phyloP scores from a whole-genome alignment of 2,888 invertebrate genomes.

The Ferrisia virgata region DNA sequence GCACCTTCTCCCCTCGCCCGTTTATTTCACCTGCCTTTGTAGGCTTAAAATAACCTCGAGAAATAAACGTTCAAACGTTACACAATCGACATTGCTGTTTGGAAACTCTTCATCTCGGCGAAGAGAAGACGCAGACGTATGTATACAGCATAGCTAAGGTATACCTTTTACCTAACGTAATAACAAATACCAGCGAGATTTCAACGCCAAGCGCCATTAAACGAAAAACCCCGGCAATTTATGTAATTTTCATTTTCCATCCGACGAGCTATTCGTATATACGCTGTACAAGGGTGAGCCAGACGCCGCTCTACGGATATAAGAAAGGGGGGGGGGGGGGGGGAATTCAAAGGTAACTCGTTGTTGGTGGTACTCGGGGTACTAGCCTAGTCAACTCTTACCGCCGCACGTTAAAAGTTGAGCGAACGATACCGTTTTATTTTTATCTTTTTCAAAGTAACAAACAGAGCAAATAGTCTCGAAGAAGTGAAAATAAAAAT shows the following conservation, averaged over 20 bases:
- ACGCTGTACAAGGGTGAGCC: too few relatives aligned
- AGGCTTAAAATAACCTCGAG: not conserved
- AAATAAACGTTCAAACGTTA: not conserved
- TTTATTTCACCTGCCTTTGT: too few relatives aligned
- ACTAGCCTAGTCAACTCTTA: too few relatives aligned
- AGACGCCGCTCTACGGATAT: too few relatives aligned
- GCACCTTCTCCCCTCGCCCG: not conserved
- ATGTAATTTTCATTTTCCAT: not conserved
- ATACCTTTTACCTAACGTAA: too few relatives aligned
- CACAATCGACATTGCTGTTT: not conserved
- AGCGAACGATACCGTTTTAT: not conserved
- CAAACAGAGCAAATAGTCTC: not conserved
- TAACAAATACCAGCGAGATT: not conserved
- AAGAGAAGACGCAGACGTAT: too few relatives aligned
- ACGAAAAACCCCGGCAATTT: not conserved
- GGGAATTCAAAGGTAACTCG: too few relatives aligned
- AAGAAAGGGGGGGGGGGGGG: not conserved
- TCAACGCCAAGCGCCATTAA: not conserved
- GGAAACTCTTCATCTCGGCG: not conserved
- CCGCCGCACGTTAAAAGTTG: not conserved
- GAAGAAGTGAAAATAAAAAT: not conserved
- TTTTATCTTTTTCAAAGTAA: not conserved
- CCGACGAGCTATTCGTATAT: not conserved
- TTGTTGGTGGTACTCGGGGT: too few relatives aligned
- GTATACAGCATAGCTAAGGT: too few relatives aligned